Evolutionary conservation across 2,888 invertebrate genomes (phyloP), one percentile per base, ranked within the genome.

Genomic region (Ornithoptera priamus): DNA sequence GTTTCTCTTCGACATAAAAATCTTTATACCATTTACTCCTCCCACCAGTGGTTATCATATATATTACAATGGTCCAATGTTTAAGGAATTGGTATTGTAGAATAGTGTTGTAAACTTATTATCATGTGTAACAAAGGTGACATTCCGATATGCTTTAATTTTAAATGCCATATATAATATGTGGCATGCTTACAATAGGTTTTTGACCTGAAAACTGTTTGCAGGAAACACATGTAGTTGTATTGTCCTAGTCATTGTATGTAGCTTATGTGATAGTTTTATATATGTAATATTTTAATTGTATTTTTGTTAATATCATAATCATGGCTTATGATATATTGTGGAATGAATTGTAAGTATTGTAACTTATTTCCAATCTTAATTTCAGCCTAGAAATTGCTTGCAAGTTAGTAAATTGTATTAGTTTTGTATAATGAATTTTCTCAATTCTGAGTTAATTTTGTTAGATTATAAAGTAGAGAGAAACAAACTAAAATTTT

Each of bases 171-270:
- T 67, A 39, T 22, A 57, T 67, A 24, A 63, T 53, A 18, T 39
- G 22, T 46, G 46, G 61, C 67, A 46, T 39, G 8, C 56, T 63
- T 30, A 64, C 67, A 60, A 67, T 61, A 24, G 3, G 65, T 50
- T 56, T 63, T 58, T 39, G 56, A 56, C 61, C 20, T 64, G 56
- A 57, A 69, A 53, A 53, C 17, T 50, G 61, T 56, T 64, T 61
- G 61, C 67, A 65, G 53, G 67, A 60, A 59, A 56, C 22, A 58
- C 58, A 15, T 22, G 65, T 15, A 62, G 24, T 53, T 67, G 61
- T 66, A n/a, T 62, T 70, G 53, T 66, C 66, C 70, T 70, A 70
- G 70, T 70, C 70, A 70, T 70, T 70, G 63, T 67, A 30, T 69
- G 62, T 70, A 70, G 62, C 24, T 63, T 57, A 58, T 58, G 56